phyloP scores from a whole-genome alignment of 2,797 vertebrate genomes.

The Taeniopygia guttata region DNA sequence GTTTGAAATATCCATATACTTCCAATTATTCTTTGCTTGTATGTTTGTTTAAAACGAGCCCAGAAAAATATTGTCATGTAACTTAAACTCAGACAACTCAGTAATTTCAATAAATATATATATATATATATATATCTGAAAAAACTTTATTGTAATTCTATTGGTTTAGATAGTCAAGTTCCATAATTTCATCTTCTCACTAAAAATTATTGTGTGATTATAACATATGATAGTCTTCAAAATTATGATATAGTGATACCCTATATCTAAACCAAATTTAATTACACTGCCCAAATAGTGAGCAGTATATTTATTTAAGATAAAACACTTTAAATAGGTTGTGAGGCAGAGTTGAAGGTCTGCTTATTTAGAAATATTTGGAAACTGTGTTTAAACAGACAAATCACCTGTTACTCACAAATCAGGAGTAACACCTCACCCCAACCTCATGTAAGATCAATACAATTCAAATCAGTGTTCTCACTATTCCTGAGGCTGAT shows the following conservation, averaged over 20 bases:
- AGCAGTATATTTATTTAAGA: background rate
- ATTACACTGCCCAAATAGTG: background rate
- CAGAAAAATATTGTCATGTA: background rate
- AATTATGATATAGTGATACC: background rate
- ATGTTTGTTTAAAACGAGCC: background rate
- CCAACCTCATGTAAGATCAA: accelerated
- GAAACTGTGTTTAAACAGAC: background rate
- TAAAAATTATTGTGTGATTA: background rate
- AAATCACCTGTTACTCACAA: background rate
- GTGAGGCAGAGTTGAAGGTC: background rate
- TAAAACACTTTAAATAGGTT: background rate
- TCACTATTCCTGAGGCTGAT: background rate
- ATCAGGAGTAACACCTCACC: background rate
- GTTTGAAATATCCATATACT: background rate
- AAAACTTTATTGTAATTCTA: background rate
- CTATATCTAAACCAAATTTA: background rate
- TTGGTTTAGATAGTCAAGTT: background rate
- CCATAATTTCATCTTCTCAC: background rate
- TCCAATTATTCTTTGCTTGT: background rate
- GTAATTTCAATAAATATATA: background rate
- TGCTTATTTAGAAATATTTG: background rate
- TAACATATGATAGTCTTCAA: background rate
- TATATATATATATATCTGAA: background rate
- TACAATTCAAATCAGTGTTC: background rate
- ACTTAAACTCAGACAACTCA: background rate